A percentile compares a stretch with the other conserved stretches of the same genome.
These are phyloP conservation scores for Palythoa caribaeorum DNA, from an alignment of 92 coral and sea anemone species.

Conservation along the genomic window DNA sequence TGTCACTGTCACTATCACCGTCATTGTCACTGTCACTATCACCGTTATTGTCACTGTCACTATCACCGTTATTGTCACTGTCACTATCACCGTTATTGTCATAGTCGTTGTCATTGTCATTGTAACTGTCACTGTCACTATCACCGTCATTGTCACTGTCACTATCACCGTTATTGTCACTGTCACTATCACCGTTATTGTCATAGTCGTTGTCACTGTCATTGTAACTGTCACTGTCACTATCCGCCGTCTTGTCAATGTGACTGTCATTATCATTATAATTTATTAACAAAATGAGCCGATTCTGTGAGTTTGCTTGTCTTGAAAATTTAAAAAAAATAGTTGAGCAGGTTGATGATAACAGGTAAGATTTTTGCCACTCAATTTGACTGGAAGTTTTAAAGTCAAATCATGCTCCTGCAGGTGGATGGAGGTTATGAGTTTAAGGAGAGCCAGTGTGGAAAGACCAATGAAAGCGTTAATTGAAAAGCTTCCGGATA, in stretches of 20 bases:
- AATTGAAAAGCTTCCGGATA: conserved; percentile 64
- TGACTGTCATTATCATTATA: not conserved
- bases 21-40: too few relatives aligned
- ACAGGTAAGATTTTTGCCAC: too few relatives aligned
- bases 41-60: too few relatives aligned
- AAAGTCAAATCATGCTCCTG: not conserved
- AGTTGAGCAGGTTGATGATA: not conserved
- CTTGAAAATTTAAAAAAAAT: not conserved
- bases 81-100: too few relatives aligned
- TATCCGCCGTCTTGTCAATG: not conserved
- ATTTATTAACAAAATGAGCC: not conserved
- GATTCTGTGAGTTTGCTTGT: not conserved
- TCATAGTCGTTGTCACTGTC: too few relatives aligned
- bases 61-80: too few relatives aligned
- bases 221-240: not conserved
- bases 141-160: too few relatives aligned
- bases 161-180: too few relatives aligned
- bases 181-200: too few relatives aligned
- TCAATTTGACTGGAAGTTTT: not conserved
- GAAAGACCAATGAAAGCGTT: conserved; percentile 64
- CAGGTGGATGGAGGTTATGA: conserved; percentile 82
- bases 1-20: too few relatives aligned
- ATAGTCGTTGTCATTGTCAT: too few relatives aligned
- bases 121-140: too few relatives aligned
- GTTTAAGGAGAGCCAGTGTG: conserved; percentile 42